Base-by-base conservation (phyloP, 2,797 vertebrate species). In the Manis crassicaudata region DNA sequence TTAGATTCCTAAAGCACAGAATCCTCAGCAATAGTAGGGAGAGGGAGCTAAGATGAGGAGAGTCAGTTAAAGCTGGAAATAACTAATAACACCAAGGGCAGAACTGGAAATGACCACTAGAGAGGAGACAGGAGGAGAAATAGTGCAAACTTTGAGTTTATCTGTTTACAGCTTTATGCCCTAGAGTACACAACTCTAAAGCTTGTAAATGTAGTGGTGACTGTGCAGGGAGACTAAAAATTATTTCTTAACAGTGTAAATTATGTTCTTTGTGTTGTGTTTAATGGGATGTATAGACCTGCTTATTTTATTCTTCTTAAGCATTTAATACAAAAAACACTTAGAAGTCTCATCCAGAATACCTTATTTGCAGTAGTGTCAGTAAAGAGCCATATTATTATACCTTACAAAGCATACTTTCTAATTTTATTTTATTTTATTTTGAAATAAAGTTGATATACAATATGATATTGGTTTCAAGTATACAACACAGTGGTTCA, bases 291-390 rank as follows among this genome's bases (percentile, higher is more conserved):
- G 10, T 62, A 50, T 54, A 40, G 29, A 13, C 37, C 11, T 73
- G 32, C 8, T 88, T 67, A 6, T 93, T 13, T 85, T 80, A 46
- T 54, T 7, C 43, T 76, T 87, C 75, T 82, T 88, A 75, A 90
- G 70, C 12, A 50, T 88, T 89, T 90, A 60, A 8, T 77, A 21
- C 91, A 75, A 58, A 86, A 85, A 85, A 43, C 14, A 86, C 40
- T 76, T 82, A 67, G 54, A 84, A 73, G 52, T 67, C 12, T 79
- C n/a, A 58, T 58, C 52, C 32, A 62, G 32, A 88, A 50, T 46
- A 52, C 4, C 25, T 80, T 80, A 72, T 84, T 65, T 90, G 23
- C 79, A 87, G 0, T 90, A 63, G 60, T 29, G 37, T 65, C 73
- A 40, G 46, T 65, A 70, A 89, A 73, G 67, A 75, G 17, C 58